Evolutionary conservation across 2,888 invertebrate species (phyloP), one percentile per base, ranked within the genome.

Genomic region (Cyrtodaria siliqua): DNA sequence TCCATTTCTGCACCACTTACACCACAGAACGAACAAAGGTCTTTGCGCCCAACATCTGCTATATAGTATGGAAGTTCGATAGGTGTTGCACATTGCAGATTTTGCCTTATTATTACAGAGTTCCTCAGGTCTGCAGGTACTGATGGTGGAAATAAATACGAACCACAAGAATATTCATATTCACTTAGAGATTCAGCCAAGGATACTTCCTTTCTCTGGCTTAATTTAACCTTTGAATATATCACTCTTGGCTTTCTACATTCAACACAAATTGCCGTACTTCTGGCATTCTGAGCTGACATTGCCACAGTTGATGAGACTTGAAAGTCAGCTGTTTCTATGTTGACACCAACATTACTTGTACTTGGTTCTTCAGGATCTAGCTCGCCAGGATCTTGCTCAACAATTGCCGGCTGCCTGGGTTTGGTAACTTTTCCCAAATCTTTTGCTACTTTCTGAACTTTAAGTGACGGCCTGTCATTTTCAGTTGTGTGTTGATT

Each of bases 381-480:
- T n/a, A 38, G 40, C 40, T 38, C 16, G 8, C 9, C 9, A 38
- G 8, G 9, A 38, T 38, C 40, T 16, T 8, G 40, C 8, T 12
- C 16, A 38, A 38, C 16, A 16, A 12, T 38, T 38, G 16, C 40
- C n/a, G n/a, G n/a, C n/a, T n/a, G n/a, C n/a, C n/a, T n/a, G n/a
- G n/a, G 9, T 49, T n/a, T 49, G 8, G 6, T 6, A 6, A 55
- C n/a, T 52, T 49, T 33, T 23, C 42, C 38, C 50, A 50, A 26
- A 20, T 14, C 2, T 26, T 20, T 26, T n/a, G n/a, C n/a, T n/a
- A n/a, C n/a, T n/a, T n/a, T n/a, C n/a, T n/a, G n/a, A n/a, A n/a
- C n/a, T n/a, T 66, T 62, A 16, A 70, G 29, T 18, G 74, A 42
- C 18, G 75, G 75, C 24, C 74, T 27, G 52, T 75, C 75, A 40